phyloP scores from a whole-genome alignment of 2,113 vertebrate genomes.

The Clupea harengus region DNA sequence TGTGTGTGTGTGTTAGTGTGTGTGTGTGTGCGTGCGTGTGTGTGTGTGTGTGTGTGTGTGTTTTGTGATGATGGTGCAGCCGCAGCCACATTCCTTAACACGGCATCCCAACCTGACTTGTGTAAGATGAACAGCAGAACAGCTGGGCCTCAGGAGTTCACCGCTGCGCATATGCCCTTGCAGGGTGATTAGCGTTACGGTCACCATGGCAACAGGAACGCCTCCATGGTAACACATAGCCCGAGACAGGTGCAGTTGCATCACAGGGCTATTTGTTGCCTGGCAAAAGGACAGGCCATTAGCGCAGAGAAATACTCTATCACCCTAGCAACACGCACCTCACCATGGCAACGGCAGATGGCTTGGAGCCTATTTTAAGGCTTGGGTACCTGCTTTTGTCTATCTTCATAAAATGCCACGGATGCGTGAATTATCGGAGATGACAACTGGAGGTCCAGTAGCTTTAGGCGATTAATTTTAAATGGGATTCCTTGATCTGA shows the following conservation, averaged over 20 bases:
- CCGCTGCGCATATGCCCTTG: conserved; percentile 74
- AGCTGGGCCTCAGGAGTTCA: conserved; percentile 49
- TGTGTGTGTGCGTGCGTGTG: neutral
- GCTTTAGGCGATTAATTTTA: conserved; percentile 61
- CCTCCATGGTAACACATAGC: conserved; percentile 80
- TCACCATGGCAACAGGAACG: conserved; percentile 73
- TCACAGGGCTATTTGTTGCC: conserved; percentile 80
- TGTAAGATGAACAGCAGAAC: conserved; percentile 44
- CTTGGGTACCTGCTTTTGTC: conserved; percentile 64
- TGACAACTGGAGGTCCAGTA: conserved; percentile 65
- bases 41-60: conserved; percentile 1
- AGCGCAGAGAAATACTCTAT: conserved; percentile 76
- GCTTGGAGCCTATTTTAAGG: conserved; percentile 59
- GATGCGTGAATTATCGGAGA: conserved; percentile 63
- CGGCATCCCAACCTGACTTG: conserved; percentile 1
- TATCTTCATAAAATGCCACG: conserved; percentile 63
- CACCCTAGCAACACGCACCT: conserved; percentile 76
- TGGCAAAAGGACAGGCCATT: conserved; percentile 80
- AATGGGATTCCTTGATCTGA: conserved; percentile 45
- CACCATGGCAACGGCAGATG: conserved; percentile 71
- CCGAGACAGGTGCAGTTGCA: conserved; percentile 77
- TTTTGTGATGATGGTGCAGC: neutral
- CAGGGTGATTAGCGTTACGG: conserved; percentile 76
- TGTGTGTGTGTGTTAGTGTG: neutral
- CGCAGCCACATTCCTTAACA: conserved; percentile 26